These are phyloP conservation scores for Etheostoma perlongum DNA, from an alignment of 2,797 vertebrate genomes.

Conservation along the genomic window DNA sequence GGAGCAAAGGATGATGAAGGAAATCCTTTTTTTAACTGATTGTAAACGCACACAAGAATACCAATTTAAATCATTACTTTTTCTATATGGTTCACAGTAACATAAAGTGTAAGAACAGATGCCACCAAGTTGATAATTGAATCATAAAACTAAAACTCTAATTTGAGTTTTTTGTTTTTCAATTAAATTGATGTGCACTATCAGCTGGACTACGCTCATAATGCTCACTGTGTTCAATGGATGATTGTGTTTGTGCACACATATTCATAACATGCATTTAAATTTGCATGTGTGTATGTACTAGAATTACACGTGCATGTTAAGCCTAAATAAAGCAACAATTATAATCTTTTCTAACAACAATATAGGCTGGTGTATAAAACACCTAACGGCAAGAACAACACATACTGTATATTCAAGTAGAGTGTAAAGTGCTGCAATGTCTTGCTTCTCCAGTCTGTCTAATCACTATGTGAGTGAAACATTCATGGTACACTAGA, in stretches of 20 bases:
- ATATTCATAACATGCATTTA: conserved; percentile 33
- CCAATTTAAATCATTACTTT: conserved; percentile 60
- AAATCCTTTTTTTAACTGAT: conserved; percentile 53
- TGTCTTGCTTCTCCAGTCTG: conserved; percentile 78
- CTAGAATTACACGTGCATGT: conserved; percentile 58
- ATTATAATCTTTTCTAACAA: conserved; percentile 60
- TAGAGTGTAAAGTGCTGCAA: conserved; percentile 68
- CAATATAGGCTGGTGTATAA: conserved; percentile 56
- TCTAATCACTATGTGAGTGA: conserved; percentile 84
- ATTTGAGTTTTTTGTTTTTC: conserved; percentile 47
- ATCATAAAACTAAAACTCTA: conserved; percentile 66
- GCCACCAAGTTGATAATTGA: conserved; percentile 56
- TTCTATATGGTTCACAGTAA: conserved; percentile 48
- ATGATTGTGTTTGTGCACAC: conserved; percentile 58
- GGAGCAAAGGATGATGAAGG: conserved; percentile 51
- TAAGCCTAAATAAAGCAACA: conserved; percentile 65
- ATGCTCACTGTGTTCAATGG: conserved; percentile 43
- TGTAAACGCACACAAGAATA: conserved; percentile 48
- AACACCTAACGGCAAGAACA: conserved; percentile 70
- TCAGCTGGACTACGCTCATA: conserved; percentile 50
- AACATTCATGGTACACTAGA: conserved; percentile 85
- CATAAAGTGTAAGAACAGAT: conserved; percentile 56
- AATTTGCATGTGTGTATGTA: conserved; percentile 46
- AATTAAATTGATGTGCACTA: conserved; percentile 60
- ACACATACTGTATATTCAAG: conserved; percentile 72